Evolutionary conservation across 2,113 vertebrate species (phyloP).

Genomic region (Phaetusa simplex): DNA sequence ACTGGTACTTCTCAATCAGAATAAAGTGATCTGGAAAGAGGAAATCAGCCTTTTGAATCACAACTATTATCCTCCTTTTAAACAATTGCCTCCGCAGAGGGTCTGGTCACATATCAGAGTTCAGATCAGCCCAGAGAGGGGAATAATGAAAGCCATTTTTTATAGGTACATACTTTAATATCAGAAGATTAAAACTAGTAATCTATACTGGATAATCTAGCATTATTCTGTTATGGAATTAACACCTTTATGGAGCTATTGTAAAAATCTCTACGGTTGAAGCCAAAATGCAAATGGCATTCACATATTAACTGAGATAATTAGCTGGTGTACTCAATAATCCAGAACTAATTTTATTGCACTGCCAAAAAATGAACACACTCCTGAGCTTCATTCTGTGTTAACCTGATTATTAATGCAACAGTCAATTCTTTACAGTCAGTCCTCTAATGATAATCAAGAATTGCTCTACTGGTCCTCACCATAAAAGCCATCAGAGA

Average conservation of each 20-base stretch:
- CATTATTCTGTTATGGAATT: neutral
- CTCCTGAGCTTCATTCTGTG: neutral
- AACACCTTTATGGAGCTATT: neutral
- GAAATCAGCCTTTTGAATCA: neutral
- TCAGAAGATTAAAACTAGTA: neutral
- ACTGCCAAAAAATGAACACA: neutral
- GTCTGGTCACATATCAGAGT: neutral
- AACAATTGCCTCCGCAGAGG: neutral
- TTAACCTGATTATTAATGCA: neutral
- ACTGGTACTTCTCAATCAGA: slow-evolving; percentile 83
- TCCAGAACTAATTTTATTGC: neutral
- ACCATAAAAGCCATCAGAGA: neutral
- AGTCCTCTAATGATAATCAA: neutral
- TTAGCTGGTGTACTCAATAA: neutral
- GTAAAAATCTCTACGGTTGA: neutral
- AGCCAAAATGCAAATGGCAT: neutral
- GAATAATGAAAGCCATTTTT: neutral
- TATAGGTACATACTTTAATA: neutral
- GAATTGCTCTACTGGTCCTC: neutral
- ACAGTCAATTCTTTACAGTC: neutral
- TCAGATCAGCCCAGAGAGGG: neutral
- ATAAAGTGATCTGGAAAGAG: slow-evolving; percentile 84
- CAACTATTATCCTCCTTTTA: neutral
- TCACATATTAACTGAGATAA: neutral
- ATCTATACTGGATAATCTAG: neutral